These are phyloP conservation scores for Andricus quercusramuli DNA, from an alignment of 2,888 invertebrate species.

Conservation along the genomic window DNA sequence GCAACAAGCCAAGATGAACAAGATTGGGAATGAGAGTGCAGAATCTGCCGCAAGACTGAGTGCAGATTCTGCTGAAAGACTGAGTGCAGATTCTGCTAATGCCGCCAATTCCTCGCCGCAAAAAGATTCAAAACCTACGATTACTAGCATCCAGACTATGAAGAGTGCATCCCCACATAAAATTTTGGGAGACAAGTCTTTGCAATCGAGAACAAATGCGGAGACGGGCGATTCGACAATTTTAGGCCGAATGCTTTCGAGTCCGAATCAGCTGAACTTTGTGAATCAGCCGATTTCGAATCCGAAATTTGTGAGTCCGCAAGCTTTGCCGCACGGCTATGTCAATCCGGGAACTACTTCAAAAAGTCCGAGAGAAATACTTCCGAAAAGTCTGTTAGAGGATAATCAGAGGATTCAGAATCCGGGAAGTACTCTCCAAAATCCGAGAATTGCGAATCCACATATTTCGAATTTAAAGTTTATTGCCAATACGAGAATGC, in stretches of 20 bases:
- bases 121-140: slow-evolving; percentile 23
- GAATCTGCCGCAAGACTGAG: neutral
- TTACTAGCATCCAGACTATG: slow-evolving; percentile 18
- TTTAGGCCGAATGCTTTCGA: neutral
- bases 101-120: neutral
- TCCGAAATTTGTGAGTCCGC: neutral
- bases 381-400: neutral
- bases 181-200: neutral
- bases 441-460: neutral
- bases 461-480: neutral
- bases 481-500: neutral
- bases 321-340: neutral
- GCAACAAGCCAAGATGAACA: neutral
- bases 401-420: neutral
- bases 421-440: neutral
- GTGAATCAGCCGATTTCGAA: neutral
- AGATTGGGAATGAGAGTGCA: neutral
- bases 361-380: neutral
- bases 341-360: neutral
- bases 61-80: neutral
- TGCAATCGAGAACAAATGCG: neutral
- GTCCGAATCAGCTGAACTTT: neutral
- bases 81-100: neutral
- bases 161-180: neutral
- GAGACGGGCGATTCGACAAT: neutral